Percentiles rank a stretch among this genome's conserved stretches.
Evolutionary conservation across 2,888 invertebrate species (phyloP).

Genomic region (Agrotis segetum): DNA sequence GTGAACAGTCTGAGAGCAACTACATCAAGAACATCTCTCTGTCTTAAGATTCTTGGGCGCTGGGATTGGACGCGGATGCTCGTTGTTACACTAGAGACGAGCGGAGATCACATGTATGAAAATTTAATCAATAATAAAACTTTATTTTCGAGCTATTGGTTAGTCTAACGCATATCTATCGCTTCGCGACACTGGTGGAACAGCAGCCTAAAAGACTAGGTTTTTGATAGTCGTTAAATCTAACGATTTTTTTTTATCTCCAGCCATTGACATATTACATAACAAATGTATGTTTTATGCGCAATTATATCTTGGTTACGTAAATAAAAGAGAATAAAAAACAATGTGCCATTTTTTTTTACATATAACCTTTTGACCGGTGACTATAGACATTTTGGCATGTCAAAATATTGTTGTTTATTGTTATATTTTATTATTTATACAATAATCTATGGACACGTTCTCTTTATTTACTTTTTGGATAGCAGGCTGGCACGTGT

Average conservation of each 20-base stretch:
- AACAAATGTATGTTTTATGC: slow-evolving; percentile 21
- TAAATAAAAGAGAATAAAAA: slow-evolving; percentile 16
- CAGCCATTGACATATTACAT: slow-evolving; percentile 18
- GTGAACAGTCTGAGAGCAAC: too few species aligned
- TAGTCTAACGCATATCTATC: too few species aligned
- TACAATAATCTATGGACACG: not conserved
- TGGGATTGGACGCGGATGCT: too few species aligned
- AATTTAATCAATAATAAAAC: too few species aligned
- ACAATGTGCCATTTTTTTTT: slow-evolving; percentile 24
- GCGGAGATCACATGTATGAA: too few species aligned
- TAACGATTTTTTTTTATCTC: not conserved
- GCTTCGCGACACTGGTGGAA: too few species aligned
- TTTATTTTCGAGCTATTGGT: too few species aligned
- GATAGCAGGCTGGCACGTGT: slow-evolving; percentile 3
- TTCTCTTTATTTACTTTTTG: slow-evolving; percentile 17
- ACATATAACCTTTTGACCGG: slow-evolving; percentile 29
- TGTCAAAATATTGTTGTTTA: slow-evolving; percentile 27
- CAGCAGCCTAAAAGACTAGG: too few species aligned
- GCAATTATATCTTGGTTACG: slow-evolving; percentile 24
- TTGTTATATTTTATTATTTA: not conserved
- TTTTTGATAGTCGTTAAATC: not conserved
- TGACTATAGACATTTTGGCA: slow-evolving; percentile 11
- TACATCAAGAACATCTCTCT: too few species aligned
- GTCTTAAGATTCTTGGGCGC: too few species aligned
- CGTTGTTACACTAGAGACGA: too few species aligned